Evolutionary conservation across 64 coral and sea anemone genomes (phyloP).

Genomic region (Montipora foliosa): DNA sequence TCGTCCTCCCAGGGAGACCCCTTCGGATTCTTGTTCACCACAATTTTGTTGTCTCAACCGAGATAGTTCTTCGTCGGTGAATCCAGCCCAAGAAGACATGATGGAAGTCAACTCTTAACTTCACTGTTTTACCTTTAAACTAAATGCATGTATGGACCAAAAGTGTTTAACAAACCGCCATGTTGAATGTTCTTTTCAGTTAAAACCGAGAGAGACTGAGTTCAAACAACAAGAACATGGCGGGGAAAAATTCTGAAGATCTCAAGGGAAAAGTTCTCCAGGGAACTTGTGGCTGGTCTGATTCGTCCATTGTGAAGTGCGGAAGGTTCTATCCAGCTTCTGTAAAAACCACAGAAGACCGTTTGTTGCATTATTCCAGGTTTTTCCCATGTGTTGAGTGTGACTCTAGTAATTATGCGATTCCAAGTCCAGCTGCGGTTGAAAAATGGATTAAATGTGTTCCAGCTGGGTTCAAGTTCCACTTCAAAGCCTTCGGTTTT

Average conservation of each 20-base stretch:
- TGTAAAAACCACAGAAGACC: slow-evolving; percentile 64
- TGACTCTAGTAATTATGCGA: slow-evolving; percentile 77
- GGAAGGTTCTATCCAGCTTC: slow-evolving; percentile 73
- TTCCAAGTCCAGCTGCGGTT: slow-evolving; percentile 54
- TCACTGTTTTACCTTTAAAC: not conserved
- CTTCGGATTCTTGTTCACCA: not conserved
- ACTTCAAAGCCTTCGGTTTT: slow-evolving; percentile 77
- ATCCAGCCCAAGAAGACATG: slow-evolving; percentile 75
- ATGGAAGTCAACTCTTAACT: not conserved
- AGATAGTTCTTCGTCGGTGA: slow-evolving; percentile 64
- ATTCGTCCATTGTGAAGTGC: slow-evolving; percentile 59
- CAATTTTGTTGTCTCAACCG: slow-evolving; percentile 36
- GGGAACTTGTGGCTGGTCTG: slow-evolving; percentile 74
- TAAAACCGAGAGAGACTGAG: not conserved
- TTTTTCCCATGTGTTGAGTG: slow-evolving; percentile 74
- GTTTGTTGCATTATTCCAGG: slow-evolving; percentile 60
- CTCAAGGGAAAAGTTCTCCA: slow-evolving; percentile 63
- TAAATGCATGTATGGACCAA: not conserved
- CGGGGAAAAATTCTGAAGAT: slow-evolving; percentile 3
- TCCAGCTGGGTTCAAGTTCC: slow-evolving; percentile 65
- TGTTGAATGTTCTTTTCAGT: not conserved
- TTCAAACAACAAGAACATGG: slow-evolving; percentile 32
- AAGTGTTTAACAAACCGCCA: not conserved
- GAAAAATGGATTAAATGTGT: slow-evolving; percentile 65
- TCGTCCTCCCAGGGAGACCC: not conserved